Base-by-base conservation (phyloP, 2,888 invertebrate species). In the Entomobrya multifasciata region DNA sequence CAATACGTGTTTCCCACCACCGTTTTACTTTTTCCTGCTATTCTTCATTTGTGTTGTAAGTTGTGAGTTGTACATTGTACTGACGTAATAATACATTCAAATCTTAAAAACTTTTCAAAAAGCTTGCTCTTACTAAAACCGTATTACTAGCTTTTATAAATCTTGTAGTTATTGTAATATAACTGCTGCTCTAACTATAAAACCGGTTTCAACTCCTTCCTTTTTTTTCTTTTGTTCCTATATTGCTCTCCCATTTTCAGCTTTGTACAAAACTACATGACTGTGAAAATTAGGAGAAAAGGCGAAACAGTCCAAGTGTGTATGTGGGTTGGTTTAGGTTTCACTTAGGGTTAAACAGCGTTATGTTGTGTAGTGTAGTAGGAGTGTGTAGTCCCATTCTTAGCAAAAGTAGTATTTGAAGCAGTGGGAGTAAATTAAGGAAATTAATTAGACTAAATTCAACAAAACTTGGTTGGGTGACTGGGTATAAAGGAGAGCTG, bases 391-490 rank as follows among this genome's bases (percentile, higher is more conserved):
- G 62, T 25, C 27, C 20, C 17, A 62, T 15, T 67, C 44, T 44
- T 20, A 8, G 49, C 17, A 15, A 52, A 36, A 72, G 72, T 27
- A 25, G 49, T 72, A 72, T 49, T 72, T 25, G 72, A 49, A 52
- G 49, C 52, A 49, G 72, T 57, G 52, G 77, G 55, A 80, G 86
- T 74, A 79, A 86, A 86, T 86, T 86, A 86, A 80, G 80, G 79
- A 86, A 86, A 86, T 86, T 86, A 86, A 80, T 80, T 80, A 80
- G 80, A 80, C 67, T 57, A 70, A 80, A 80, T 70, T 80, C 70
- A 80, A 52, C 80, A 80, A 79, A 79, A 80, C 55, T 80, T 80
- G 55, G 67, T 49, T 72, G 70, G 22, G 13, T 70, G 49, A 27
- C 52, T 72, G 47, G 4, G 6, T 72, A 22, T 22, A 44, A 10